These are phyloP conservation scores for Cyrtodaria siliqua DNA, from an alignment of 2,888 invertebrate genomes.

Conservation along the genomic window DNA sequence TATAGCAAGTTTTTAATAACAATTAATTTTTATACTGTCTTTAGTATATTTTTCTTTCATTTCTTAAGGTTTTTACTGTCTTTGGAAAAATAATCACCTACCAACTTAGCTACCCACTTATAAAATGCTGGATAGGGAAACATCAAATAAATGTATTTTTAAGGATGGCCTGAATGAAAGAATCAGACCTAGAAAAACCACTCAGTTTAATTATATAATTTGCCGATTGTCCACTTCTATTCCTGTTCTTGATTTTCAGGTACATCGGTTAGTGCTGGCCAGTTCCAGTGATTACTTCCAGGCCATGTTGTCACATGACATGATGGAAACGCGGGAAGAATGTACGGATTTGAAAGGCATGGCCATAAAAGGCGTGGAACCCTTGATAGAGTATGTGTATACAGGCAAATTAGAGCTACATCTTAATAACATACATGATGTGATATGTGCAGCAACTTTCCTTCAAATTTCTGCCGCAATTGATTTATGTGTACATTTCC, in stretches of 20 bases:
- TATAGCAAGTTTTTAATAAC: no score
- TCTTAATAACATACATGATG: constrained; percentile 62
- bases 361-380: constrained; percentile 55
- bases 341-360: constrained; percentile 58
- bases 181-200: no score
- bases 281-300: constrained; percentile 68
- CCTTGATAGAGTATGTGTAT: constrained; percentile 63
- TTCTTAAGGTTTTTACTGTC: no score
- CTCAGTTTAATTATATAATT: no score
- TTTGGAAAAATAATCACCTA: no score
- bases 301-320: constrained; percentile 70
- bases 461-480: constrained; percentile 64
- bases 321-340: constrained; percentile 66
- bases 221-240: no score
- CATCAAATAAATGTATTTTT: no score
- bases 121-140: no score
- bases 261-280: constrained; percentile 65
- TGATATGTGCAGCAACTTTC: constrained; percentile 65
- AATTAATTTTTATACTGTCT: no score
- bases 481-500: constrained; percentile 60
- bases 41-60: no score
- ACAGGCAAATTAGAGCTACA: constrained; percentile 55
- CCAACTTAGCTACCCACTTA: no score
- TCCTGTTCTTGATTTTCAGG: constrained; percentile 27
- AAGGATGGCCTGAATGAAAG: no score